Base-by-base conservation (phyloP, 2,888 invertebrate species). In the Eupithecia insigniata region DNA sequence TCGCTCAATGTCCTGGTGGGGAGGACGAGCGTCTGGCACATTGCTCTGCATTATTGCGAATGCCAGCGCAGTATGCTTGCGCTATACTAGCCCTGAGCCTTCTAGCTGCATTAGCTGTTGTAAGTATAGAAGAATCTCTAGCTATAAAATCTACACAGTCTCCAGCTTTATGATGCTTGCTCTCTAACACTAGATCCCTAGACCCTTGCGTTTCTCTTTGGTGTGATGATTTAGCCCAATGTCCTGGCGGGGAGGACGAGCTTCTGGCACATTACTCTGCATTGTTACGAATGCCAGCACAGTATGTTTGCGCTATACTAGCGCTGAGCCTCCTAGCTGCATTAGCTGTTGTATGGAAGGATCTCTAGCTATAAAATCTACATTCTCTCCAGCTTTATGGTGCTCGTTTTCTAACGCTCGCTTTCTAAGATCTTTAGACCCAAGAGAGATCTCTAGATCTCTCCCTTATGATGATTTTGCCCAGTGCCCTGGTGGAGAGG, bases 201-300 rank as follows among this genome's bases (percentile, higher is more conserved):
- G 96, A 97, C 86, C 97, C 97, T 18, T 98, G 97, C 88, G 97
- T 97, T 77, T 96, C 96, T 83, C 95, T 97, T 69, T 97, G 97
- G 97, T 98, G 97, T 83, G 97, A 97, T 83, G 97, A 97, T 26
- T 89, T 95, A 46, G 91, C 95, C 67, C 97, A 98, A 86, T 98
- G 98, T 84, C 97, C 97, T 14, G 96, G 96, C 3, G 97, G 97
- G 0, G 96, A 96, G 79, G 97, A 98, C 89, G 97, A 97, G 90
- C 95, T 97, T 7, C 95, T 97, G 76, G 95, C 96, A 18, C 97
- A 97, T 86, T 98, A 98, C 84, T 97, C 97, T 67, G 95, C 97
- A 70, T 92, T 98, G 61, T 92, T 98, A 76, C 96, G 97, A 76
- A 92, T 97, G 78, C 98, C 98, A 14, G 96, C 96, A 66, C 95